Evolutionary conservation across 2,797 vertebrate genomes (phyloP), one percentile per base, ranked within the genome.

Genomic region (Coendou prehensilis): DNA sequence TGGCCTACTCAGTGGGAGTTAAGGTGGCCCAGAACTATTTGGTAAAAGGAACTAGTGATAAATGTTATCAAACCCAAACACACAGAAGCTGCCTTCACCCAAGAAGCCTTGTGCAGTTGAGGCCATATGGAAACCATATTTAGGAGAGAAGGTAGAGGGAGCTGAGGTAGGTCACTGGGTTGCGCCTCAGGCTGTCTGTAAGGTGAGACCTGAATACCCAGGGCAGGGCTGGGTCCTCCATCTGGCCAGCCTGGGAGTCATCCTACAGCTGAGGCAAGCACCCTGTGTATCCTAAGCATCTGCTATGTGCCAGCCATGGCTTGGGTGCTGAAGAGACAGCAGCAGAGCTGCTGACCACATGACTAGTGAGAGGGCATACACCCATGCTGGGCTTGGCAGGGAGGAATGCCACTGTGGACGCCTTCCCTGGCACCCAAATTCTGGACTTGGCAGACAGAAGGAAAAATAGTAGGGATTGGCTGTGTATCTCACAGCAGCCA

Each of bases 331-430:
- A 83, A 52, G 61, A 50, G 22, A 45, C 5, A 56, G 20, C 56
- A 26, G 79, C 73, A 78, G 15, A 26, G n/a, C 15, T 13, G 64
- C 73, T 50, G 64, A 33, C 33, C 9, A 26, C 8, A 4, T 6
- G 6, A 15, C 59, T 4, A 47, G 6, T 0, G 10, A 57, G 6
- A 11, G 10, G 8, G 28, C 8, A 0, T 0, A 7, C 10, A 6
- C 22, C 75, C 20, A 1, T 14, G 6, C 54, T 71, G 37, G 17
- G 30, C 37, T 26, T 50, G 47, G 56, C n/a, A 3, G 41, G 63
- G 33, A 71, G 26, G 79, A 79, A 56, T 47, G 14, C 80, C 11
- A 6, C 41, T 0, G 0, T 9, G 33, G 54, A 80, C 61, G 50
- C 67, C 47, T 71, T 47, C 22, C n/a, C n/a, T 78, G 30, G 0